Evolutionary conservation across 2,888 invertebrate species (phyloP).

Genomic region (Orthonychiurus folsomi): DNA sequence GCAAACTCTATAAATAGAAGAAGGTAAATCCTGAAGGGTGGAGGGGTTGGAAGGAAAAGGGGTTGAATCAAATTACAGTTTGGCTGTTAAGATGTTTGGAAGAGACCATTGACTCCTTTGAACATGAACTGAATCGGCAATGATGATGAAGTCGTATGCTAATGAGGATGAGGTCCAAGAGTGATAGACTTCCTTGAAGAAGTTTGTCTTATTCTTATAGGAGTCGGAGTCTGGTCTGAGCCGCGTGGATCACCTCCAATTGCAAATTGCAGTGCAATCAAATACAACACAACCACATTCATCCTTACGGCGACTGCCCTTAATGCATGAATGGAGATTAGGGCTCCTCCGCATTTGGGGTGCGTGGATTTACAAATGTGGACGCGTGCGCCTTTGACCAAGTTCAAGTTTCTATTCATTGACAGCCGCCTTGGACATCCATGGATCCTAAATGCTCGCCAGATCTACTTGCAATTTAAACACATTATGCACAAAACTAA

Average conservation of each 20-base stretch:
- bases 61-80: too few species aligned
- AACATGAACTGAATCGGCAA: not conserved
- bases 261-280: not conserved
- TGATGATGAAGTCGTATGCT: slow-evolving; percentile 1
- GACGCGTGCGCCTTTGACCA: too few species aligned
- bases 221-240: too few species aligned
- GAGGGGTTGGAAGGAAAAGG: too few species aligned
- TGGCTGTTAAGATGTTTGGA: too few species aligned
- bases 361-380: not conserved
- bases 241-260: not conserved
- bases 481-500: too few species aligned
- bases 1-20: not conserved
- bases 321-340: not conserved
- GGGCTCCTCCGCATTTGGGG: not conserved
- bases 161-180: not conserved
- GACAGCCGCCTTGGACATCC: too few species aligned
- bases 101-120: not conserved
- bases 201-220: too few species aligned
- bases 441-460: too few species aligned
- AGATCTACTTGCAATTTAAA: too few species aligned
- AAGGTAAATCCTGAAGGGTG: not conserved
- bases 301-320: not conserved
- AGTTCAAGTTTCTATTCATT: too few species aligned
- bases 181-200: too few species aligned
- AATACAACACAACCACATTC: not conserved